Conservation (phyloP, 2,888 invertebrate genomes). For the Erebia ligea region DNA sequence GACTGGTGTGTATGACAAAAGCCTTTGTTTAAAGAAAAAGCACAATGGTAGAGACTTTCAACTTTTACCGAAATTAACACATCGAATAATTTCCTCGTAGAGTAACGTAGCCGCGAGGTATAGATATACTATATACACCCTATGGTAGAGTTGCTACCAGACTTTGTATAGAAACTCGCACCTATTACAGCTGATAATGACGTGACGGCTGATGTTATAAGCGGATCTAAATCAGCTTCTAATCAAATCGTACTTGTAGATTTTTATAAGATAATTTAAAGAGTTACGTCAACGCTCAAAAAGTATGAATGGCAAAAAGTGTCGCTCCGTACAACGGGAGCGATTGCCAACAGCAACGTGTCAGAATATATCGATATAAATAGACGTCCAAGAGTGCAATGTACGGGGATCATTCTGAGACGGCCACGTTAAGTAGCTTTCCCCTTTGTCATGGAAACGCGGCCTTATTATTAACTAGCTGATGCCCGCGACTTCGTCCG, state of each 20-base stretch:
- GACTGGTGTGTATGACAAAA: neutral
- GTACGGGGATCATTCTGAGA: conserved; percentile 56
- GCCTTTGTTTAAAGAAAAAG: neutral
- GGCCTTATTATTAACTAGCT: conserved; percentile 12
- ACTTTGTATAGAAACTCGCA: neutral
- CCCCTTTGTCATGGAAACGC: conserved; percentile 33
- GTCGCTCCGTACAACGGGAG: conserved; percentile 40
- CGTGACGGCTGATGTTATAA: neutral
- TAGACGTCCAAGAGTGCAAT: conserved; percentile 60
- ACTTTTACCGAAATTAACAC: neutral
- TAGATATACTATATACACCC: no score
- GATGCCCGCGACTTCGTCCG: no score
- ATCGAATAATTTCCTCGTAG: neutral
- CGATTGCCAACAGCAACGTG: conserved; percentile 55
- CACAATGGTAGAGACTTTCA: neutral
- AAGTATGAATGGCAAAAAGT: conserved; percentile 49
- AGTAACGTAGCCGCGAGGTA: no score
- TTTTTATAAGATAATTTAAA: neutral
- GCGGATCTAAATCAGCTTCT: neutral
- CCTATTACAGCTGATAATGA: neutral
- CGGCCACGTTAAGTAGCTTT: conserved; percentile 34
- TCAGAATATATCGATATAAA: conserved; percentile 51
- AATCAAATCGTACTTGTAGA: conserved; percentile 1
- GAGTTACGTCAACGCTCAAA: conserved; percentile 8
- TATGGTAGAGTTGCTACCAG: no score